Evolutionary conservation across 2,888 invertebrate genomes (phyloP).

Genomic region (Morpho deidamia): DNA sequence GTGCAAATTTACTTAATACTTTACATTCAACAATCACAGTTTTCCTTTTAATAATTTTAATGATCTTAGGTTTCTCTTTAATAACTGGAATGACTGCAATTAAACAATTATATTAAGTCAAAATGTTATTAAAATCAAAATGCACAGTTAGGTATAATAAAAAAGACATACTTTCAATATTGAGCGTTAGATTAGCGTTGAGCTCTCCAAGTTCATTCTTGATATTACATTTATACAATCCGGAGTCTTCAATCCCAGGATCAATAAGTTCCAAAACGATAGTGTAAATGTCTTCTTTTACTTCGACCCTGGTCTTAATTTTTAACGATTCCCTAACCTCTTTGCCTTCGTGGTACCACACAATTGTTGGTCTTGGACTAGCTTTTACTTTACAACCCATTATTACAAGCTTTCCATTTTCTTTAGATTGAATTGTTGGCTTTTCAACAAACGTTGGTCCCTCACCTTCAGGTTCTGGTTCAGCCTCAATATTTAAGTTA

Average conservation of each 20-base stretch:
- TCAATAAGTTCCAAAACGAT: constrained; percentile 92
- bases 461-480: constrained; percentile 94
- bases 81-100: constrained; percentile 92
- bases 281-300: constrained; percentile 88
- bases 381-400: constrained; percentile 75
- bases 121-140: background rate
- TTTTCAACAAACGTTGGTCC: constrained; percentile 97
- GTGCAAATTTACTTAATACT: constrained; percentile 95
- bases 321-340: constrained; percentile 89
- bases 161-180: constrained; percentile 93
- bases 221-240: constrained; percentile 98
- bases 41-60: constrained; percentile 94
- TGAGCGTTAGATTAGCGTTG: constrained; percentile 97
- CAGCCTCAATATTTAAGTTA: constrained; percentile 97
- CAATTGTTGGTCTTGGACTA: constrained; percentile 70
- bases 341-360: constrained; percentile 74
- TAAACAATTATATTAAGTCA: background rate
- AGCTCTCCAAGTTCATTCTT: constrained; percentile 97
- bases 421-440: constrained; percentile 90
- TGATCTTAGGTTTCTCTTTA: constrained; percentile 93
- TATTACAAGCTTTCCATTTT: constrained; percentile 69
- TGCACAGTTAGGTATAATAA: background rate
- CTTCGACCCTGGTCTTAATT: constrained; percentile 88
- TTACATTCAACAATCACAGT: constrained; percentile 96
- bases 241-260: constrained; percentile 96